Evolutionary conservation across 2,888 invertebrate species (phyloP).

Genomic region (Chloroclystis v-ata): DNA sequence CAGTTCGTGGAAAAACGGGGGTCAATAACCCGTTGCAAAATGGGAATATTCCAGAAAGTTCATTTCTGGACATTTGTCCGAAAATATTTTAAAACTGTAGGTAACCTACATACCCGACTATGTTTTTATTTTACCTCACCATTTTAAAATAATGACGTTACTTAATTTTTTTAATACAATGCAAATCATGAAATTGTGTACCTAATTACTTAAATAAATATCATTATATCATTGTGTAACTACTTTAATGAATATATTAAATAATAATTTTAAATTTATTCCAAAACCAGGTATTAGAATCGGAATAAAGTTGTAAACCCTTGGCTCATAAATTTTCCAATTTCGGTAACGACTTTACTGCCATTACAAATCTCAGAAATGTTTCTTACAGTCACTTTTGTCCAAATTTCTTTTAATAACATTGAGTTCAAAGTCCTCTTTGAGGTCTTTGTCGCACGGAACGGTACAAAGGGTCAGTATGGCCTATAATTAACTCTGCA

Average conservation of each 20-base stretch:
- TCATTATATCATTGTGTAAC: no score
- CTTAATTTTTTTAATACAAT: no score
- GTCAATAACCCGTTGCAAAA: not conserved
- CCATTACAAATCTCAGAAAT: not conserved
- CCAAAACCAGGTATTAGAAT: not conserved
- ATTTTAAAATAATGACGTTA: no score
- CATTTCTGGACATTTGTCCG: no score
- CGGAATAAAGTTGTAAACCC: not conserved
- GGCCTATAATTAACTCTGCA: conserved; percentile 67
- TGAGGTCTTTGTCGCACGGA: conserved; percentile 44
- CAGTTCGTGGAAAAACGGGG: conserved; percentile 10
- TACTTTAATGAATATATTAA: no score
- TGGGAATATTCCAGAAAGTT: not conserved
- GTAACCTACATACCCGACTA: no score
- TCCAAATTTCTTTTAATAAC: conserved; percentile 32
- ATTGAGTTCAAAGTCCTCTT: conserved; percentile 48
- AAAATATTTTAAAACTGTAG: no score
- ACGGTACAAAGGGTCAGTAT: conserved; percentile 55
- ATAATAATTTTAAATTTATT: no score
- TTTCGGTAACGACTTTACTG: not conserved
- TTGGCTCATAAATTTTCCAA: not conserved
- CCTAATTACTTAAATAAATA: no score
- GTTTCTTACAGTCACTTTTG: not conserved
- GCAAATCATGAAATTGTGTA: no score
- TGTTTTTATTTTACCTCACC: no score